Conservation (phyloP, 35 echinoderm and acorn worm species). For the Ophioderma brevispina region DNA sequence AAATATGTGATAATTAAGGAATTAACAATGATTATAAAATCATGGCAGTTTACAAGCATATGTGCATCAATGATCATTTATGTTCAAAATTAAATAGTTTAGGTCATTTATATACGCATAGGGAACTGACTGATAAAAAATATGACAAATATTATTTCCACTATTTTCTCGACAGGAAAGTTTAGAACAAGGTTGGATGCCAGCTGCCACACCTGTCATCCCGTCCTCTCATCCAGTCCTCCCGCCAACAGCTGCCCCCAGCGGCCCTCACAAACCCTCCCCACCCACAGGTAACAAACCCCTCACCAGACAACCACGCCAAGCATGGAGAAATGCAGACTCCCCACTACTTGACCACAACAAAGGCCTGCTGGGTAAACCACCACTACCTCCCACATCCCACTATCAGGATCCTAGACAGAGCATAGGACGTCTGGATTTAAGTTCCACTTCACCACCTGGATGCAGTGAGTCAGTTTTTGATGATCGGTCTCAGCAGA, state of each 20-base stretch:
- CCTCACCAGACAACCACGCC: conserved; percentile 62
- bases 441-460: background rate
- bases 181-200: conserved; percentile 72
- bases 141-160: background rate
- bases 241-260: conserved; percentile 36
- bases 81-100: too few relatives aligned
- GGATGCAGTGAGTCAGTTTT: background rate
- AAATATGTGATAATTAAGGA: too few relatives aligned
- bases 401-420: background rate
- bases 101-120: too few relatives aligned
- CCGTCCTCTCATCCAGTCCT: conserved; percentile 61
- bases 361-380: conserved; percentile 37
- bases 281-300: conserved; percentile 46
- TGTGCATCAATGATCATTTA: too few relatives aligned
- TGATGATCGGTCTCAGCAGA: background rate
- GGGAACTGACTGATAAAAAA: too few relatives aligned
- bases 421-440: background rate
- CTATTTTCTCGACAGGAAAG: conserved; percentile 38
- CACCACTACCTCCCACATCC: conserved; percentile 68
- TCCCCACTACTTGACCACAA: conserved; percentile 27
- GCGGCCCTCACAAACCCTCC: conserved; percentile 31
- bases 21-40: too few relatives aligned
- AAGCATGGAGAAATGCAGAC: conserved; percentile 82
- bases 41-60: too few relatives aligned
- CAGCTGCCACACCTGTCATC: conserved; percentile 73